phyloP scores from a whole-genome alignment of 1,140 invertebrate genomes.

The Manduca sexta region DNA sequence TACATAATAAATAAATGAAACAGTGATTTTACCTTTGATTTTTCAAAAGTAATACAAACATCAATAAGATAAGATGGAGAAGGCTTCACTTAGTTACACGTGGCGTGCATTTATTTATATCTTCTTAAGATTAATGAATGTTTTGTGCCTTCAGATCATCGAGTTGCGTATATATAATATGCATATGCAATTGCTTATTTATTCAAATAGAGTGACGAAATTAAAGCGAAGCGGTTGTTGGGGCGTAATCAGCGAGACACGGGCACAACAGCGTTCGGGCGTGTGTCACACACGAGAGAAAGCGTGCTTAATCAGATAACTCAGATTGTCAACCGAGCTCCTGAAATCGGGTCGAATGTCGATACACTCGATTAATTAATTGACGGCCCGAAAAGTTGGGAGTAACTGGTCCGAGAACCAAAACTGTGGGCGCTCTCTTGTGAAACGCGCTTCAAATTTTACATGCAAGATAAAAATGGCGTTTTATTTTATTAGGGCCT shows the following conservation, averaged over 20 bases:
- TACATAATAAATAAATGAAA: neutral
- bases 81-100: neutral
- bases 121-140: conserved; percentile 28
- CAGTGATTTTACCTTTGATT: neutral
- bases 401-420: conserved; percentile 58
- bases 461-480: neutral
- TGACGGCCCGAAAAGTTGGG: conserved; percentile 62
- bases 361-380: conserved; percentile 71
- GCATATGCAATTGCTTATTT: conserved; percentile 54
- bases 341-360: conserved; percentile 71
- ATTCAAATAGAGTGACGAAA: conserved; percentile 65
- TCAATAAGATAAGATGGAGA: neutral
- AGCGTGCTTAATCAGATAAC: conserved; percentile 72
- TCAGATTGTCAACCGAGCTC: conserved; percentile 70
- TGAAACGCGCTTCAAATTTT: conserved; percentile 30
- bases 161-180: conserved; percentile 37
- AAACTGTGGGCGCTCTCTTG: conserved; percentile 43
- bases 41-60: neutral
- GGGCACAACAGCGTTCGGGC: conserved; percentile 29
- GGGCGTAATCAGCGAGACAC: conserved; percentile 37
- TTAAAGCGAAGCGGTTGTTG: conserved; percentile 51
- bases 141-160: conserved; percentile 25
- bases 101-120: neutral
- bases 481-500: neutral
- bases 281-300: conserved; percentile 57